Base-by-base conservation (phyloP, 2,888 invertebrate species). In the Biston stratarius region DNA sequence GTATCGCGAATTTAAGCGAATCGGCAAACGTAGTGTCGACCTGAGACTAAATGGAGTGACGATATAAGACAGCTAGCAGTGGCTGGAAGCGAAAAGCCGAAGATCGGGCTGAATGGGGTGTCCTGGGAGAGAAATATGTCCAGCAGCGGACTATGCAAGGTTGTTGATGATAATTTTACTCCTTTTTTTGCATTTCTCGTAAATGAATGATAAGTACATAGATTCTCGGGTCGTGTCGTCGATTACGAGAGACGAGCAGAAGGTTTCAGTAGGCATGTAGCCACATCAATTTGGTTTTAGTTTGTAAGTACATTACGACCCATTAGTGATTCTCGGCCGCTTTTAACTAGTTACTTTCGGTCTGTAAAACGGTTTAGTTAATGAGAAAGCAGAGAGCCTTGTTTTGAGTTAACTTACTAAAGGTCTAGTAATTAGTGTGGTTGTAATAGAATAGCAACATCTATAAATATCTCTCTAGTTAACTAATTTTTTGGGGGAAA, bases 201-300 rank as follows among this genome's bases (percentile, higher is more conserved):
- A 24, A 24, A 24, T 24, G 24, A 24, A 24, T 24, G 24, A 24
- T 24, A n/a, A n/a, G n/a, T n/a, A 3, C 3, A 24, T 24, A 24
- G 24, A 3, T 24, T 3, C 24, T 24, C 5, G 15, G 33, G 33
- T 44, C 55, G 42, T 33, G 12, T 57, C 57, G 57, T 34, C 14
- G 45, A 34, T 36, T 45, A 14, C 45, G 24, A 57, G 45, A 33
- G 5, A n/a, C 12, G n/a, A 53, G 38, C 42, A 33, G 24, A 34
- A 14, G 45, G 57, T 57, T 45, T 34, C 45, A 47, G 44, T 57
- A 24, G 34, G 57, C 14, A 57, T 44, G 44, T 55, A 42, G 24
- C 42, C 55, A 42, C 57, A 59, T 59, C 59, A 59, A 49, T 59
- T 59, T 33, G 10, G 57, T 49, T 38, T 57, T 51, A 65, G 60